Base-by-base conservation (phyloP, 2,888 invertebrate genomes). In the Zaprionus obscuricornis region DNA sequence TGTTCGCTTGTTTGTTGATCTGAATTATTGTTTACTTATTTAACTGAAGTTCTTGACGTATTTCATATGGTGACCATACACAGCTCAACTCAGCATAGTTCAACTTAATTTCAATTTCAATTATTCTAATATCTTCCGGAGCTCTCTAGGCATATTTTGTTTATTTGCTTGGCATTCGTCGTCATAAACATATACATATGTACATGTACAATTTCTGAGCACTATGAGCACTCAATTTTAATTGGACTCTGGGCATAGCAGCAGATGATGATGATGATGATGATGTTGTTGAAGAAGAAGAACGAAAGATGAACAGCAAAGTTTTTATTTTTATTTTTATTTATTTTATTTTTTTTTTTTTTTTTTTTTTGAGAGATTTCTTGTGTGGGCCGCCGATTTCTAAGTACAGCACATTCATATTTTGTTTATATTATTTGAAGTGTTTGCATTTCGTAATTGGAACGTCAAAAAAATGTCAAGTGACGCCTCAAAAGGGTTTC, bases 391-490 rank as follows among this genome's bases (percentile, higher is more conserved):
- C 52, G 52, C 10, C 56, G n/a, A n/a, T 60, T 47, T 54, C 62
- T 54, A 63, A 59, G 69, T 58, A 68, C 58, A n/a, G n/a, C n/a
- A n/a, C n/a, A n/a, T n/a, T n/a, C n/a, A 55, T 59, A 59, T 69
- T 67, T 66, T 77, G 81, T 74, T 77, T 77, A 66, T 71, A 68
- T 81, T 81, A 77, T 42, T 63, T 50, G 52, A 73, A 81, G 81
- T 81, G 81, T 74, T 81, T 83, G 77, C 63, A 52, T 83, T 77
- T 81, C 81, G 77, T 83, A 81, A 81, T 83, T 83, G 84, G 84
- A 81, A 81, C 81, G 84, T 72, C 81, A 79, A 74, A 18, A 60
- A 54, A 79, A 69, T 79, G 79, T 75, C 74, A 78, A 82, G 83
- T 62, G 68, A 66, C 50, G 64, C 66, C 67, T 60, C n/a, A 17